Base-by-base conservation (phyloP, 2,113 vertebrate species). In the Pedetes capensis region DNA sequence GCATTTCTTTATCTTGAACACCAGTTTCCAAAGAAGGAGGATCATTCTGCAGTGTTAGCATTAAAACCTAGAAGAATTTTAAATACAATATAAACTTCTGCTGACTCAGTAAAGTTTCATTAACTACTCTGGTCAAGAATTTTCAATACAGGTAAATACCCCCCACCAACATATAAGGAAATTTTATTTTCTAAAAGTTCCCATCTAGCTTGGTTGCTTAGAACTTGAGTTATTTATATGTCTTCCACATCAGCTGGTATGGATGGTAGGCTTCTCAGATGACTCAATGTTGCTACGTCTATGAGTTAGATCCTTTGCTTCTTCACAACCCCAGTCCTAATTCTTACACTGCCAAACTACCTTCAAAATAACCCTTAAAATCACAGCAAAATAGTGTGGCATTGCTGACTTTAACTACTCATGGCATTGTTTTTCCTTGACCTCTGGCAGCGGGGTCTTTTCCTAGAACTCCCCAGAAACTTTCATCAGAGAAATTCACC, bases 21-120 rank as follows among this genome's bases (percentile, higher is more conserved):
- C 99, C 99, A 0, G 99, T 99, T 98, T 99, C 99, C 98, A 99
- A 98, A 95, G 98, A 99, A 0, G 99, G 99, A 47, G 99, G 99
- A 96, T 99, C 99, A 1, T 99, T 99, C 96, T 99, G 99, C 96
- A 99, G 97, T 11, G 99, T 99, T 98, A 99, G 98, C 99, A 99
- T 99, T 98, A 99, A 98, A 95, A 99, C 99, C 99, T 99, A 96
- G 22, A 98, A 97, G 6, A 82, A 96, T 97, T 93, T 97, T 89
- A 95, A 63, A 49, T 47, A 71, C 47, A 61, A 94, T 37, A 72
- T 61, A 91, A 93, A 96, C 20, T 63, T 47, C 39, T 79, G 12
- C 76, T 61, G 32, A 61, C 0, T 25, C 55, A 76, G 20, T 37
- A 8, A 59, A 83, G 53, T 89, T 85, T 74, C 37, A 39, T 32